Evolutionary conservation across 2,797 vertebrate genomes (phyloP).

Genomic region (Strix occidentalis): DNA sequence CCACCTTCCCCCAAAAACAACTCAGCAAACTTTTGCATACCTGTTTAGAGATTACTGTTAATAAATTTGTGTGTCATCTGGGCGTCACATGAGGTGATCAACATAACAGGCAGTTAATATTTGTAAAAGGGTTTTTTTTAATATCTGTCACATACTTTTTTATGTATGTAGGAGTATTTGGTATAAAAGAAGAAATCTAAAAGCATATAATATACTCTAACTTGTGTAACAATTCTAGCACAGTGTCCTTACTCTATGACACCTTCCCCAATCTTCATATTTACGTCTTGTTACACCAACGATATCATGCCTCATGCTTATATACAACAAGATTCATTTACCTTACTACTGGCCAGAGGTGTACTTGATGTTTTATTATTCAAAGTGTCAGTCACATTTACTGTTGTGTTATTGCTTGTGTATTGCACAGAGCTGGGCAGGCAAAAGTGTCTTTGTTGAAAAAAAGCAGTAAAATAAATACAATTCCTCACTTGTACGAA

Average conservation of each 20-base stretch:
- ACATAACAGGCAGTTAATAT: neutral
- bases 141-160: neutral
- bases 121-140: neutral
- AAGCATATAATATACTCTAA: neutral
- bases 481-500: fast-evolving
- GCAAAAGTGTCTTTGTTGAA: neutral
- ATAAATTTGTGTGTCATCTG: neutral
- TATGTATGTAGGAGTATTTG: neutral
- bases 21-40: neutral
- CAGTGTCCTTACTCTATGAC: neutral
- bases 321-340: neutral
- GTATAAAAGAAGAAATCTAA: neutral
- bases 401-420: neutral
- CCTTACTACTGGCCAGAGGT: neutral
- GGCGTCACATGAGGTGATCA: fast-evolving
- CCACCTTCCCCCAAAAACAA: neutral
- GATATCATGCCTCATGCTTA: neutral
- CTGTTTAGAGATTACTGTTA: neutral
- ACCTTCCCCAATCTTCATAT: neutral
- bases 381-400: neutral
- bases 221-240: neutral
- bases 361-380: neutral
- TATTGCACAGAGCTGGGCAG: neutral
- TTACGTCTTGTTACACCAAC: neutral
- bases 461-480: neutral